Percentiles rank a stretch among this genome's conserved stretches.
Conservation (phyloP, 2,797 vertebrate genomes). For the Selene dorsalis region DNA sequence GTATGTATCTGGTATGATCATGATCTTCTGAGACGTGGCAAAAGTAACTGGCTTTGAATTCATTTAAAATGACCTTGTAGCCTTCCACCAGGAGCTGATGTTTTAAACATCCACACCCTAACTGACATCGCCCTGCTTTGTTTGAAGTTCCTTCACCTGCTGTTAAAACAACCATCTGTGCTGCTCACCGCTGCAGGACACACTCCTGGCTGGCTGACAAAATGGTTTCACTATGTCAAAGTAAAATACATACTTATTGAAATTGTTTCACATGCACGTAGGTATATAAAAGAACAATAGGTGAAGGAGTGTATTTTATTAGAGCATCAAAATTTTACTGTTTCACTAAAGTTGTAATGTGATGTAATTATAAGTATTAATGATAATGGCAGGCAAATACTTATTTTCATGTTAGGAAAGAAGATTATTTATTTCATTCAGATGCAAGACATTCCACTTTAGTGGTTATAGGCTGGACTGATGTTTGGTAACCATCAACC, state of each 20-base stretch:
- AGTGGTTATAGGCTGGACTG: neutral
- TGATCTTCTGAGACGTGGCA: constrained; percentile 42
- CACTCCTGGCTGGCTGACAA: constrained; percentile 62
- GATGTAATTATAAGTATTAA: too few relatives aligned
- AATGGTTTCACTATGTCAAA: constrained; percentile 47
- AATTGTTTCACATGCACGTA: constrained; percentile 13
- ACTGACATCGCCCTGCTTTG: constrained; percentile 62
- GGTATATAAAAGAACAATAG: neutral
- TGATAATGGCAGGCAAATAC: too few relatives aligned
- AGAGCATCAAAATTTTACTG: neutral
- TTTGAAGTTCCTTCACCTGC: constrained; percentile 72
- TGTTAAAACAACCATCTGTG: constrained; percentile 79
- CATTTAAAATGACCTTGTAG: constrained; percentile 65
- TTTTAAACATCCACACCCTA: constrained; percentile 72
- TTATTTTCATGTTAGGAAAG: neutral
- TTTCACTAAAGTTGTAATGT: neutral
- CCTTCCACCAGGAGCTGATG: constrained; percentile 60
- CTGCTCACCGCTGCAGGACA: constrained; percentile 53
- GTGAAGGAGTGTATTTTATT: neutral
- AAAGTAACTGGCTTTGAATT: constrained; percentile 65
- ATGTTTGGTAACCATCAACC: neutral
- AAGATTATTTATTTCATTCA: neutral
- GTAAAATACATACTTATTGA: constrained; percentile 32
- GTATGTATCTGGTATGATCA: constrained; percentile 22
- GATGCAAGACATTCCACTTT: neutral